Conservation (phyloP, 2,888 invertebrate genomes). For the Drosophila paranaensis region DNA sequence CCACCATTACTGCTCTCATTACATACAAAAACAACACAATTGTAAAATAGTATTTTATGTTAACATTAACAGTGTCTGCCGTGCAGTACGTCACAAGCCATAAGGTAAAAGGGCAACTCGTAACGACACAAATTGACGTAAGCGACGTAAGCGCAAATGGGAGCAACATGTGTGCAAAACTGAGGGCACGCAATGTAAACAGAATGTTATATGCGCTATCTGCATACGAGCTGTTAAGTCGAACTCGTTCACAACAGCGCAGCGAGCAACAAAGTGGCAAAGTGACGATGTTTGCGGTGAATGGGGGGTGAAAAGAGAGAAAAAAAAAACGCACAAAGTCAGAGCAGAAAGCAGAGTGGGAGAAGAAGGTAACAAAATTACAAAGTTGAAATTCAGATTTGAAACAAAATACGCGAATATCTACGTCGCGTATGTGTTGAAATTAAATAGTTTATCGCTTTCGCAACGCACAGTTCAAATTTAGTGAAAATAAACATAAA, state of each 20-base stretch:
- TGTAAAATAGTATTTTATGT: background rate
- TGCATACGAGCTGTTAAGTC: conserved; percentile 4
- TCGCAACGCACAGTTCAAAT: conserved; percentile 10
- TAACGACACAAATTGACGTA: conserved; percentile 6
- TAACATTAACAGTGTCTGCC: background rate
- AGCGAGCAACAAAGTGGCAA: conserved; percentile 14
- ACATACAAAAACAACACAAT: background rate
- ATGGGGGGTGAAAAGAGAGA: conserved; percentile 44
- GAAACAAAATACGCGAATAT: background rate
- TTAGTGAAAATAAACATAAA: conserved; percentile 1
- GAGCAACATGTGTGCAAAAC: conserved; percentile 8
- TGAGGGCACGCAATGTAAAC: conserved; percentile 11
- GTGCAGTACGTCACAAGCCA: background rate
- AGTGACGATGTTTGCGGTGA: conserved; percentile 23
- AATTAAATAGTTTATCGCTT: background rate
- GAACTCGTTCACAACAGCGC: conserved; percentile 24
- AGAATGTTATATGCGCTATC: conserved; percentile 14
- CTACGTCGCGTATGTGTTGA: conserved; percentile 1
- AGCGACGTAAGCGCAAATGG: conserved; percentile 18
- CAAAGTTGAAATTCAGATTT: conserved; percentile 9
- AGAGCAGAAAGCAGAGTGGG: conserved; percentile 29
- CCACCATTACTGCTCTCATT: background rate
- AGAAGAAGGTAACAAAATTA: conserved; percentile 42
- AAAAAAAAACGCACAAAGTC: conserved; percentile 46
- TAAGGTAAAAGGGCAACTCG: background rate